Evolutionary conservation across 2,113 vertebrate species (phyloP).

Genomic region (Corynorhinus townsendii): DNA sequence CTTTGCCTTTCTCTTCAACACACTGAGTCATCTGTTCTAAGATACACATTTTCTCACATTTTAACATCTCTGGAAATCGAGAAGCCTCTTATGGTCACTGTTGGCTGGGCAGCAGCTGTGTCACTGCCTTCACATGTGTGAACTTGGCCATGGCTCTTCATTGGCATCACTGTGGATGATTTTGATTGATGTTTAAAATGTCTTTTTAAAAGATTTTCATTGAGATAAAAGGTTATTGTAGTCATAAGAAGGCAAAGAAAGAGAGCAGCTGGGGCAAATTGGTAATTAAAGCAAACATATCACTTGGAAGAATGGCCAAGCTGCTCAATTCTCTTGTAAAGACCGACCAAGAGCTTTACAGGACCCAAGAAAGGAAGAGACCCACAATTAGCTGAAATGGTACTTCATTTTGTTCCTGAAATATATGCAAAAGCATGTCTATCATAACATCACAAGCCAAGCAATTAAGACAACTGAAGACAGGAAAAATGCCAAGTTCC

Average conservation of each 20-base stretch:
- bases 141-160: neutral
- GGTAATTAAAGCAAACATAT: neutral
- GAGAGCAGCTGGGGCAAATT: neutral
- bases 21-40: slow-evolving; percentile 49
- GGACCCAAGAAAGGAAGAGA: neutral
- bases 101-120: slow-evolving; percentile 16
- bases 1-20: slow-evolving; percentile 59
- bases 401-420: neutral
- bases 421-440: neutral
- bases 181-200: neutral
- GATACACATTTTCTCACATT: slow-evolving; percentile 20
- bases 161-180: neutral
- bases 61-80: slow-evolving; percentile 27
- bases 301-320: neutral
- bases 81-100: neutral
- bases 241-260: neutral
- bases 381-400: neutral
- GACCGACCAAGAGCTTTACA: neutral
- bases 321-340: neutral
- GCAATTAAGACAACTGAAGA: neutral
- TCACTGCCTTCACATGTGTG: neutral
- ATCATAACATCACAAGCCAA: neutral
- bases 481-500: neutral
- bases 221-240: slow-evolving; percentile 1
- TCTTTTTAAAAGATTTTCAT: neutral